phyloP scores from a whole-genome alignment of 2,113 vertebrate species.

The Lophura nycthemera region DNA sequence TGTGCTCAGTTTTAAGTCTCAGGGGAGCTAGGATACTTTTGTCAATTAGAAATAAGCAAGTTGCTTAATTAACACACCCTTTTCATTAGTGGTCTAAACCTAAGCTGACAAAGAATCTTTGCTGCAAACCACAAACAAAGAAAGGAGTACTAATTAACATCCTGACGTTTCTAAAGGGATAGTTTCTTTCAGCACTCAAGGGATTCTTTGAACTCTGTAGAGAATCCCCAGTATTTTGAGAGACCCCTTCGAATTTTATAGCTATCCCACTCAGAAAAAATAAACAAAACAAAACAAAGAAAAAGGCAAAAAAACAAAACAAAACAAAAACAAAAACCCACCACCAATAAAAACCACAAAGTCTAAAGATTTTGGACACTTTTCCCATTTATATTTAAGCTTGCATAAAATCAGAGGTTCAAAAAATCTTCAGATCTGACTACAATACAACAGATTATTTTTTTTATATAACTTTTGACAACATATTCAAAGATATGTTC shows the following conservation, averaged over 20 bases:
- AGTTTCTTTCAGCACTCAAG: conserved; percentile 43
- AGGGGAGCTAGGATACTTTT: conserved; percentile 32
- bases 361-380: not conserved
- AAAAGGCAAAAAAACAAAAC: not conserved
- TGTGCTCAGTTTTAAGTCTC: conserved; percentile 58
- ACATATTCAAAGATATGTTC: not conserved
- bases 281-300: not conserved
- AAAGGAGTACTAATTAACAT: conserved; percentile 64
- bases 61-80: conserved; percentile 69
- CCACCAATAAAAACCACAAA: not conserved
- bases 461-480: not conserved
- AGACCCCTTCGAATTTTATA: not conserved
- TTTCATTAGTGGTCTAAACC: conserved; percentile 54
- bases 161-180: conserved; percentile 29
- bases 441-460: not conserved
- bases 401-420: not conserved
- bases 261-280: not conserved
- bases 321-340: not conserved
- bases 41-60: conserved; percentile 75
- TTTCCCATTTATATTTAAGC: not conserved
- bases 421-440: not conserved
- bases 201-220: not conserved
- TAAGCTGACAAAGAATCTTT: conserved; percentile 27
- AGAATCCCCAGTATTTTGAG: not conserved
- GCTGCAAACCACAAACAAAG: conserved; percentile 36